phyloP scores from a whole-genome alignment of 2,113 vertebrate species.

The Thymallus thymallus region DNA sequence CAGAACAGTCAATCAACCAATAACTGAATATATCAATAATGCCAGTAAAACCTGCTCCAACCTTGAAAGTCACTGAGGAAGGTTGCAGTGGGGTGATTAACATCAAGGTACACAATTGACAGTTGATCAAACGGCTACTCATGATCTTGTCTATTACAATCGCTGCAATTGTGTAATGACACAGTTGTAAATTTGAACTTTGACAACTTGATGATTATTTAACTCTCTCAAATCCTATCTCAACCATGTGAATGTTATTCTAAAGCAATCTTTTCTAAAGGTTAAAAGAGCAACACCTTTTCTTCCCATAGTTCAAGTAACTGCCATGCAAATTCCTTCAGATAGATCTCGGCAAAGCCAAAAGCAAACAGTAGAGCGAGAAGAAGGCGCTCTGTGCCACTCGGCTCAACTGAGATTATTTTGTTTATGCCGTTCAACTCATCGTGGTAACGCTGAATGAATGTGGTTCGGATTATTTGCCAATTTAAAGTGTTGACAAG shows the following conservation, averaged over 20 bases:
- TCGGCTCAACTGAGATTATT: background rate
- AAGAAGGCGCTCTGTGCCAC: background rate
- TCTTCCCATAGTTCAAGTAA: conserved; percentile 44
- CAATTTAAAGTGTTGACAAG: background rate
- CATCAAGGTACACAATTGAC: background rate
- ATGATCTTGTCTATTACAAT: no score
- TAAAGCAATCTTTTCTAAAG: background rate
- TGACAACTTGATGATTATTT: background rate
- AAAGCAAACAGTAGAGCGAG: conserved; percentile 29
- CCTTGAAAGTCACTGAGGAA: no score
- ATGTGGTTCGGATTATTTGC: background rate
- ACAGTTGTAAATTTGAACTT: background rate
- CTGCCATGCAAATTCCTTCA: conserved; percentile 75
- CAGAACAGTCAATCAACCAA: background rate
- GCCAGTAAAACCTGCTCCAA: no score
- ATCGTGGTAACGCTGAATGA: background rate
- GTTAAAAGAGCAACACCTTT: conserved; percentile 22
- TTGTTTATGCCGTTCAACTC: background rate
- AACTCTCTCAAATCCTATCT: background rate
- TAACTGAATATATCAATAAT: background rate
- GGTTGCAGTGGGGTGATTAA: no score
- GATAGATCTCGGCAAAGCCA: conserved; percentile 25
- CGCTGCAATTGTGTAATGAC: no score
- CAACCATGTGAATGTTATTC: conserved; percentile 47
- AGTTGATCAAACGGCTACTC: no score